A percentile compares a stretch with the other conserved stretches of the same genome.
Evolutionary conservation across 1,140 invertebrate species (phyloP).

Genomic region (Chelonus insularis): DNA sequence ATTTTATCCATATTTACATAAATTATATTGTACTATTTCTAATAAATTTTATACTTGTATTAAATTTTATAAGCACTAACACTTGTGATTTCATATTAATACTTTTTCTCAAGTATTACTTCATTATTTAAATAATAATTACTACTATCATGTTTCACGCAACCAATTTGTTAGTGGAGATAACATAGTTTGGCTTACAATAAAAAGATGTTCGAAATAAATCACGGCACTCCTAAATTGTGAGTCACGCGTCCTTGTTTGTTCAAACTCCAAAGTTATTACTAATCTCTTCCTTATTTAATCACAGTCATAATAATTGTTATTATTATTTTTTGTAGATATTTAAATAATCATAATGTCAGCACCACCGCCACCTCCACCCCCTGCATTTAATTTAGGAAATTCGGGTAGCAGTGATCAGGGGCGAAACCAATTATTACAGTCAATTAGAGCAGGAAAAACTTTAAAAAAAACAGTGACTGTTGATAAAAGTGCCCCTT

Average conservation of each 20-base stretch:
- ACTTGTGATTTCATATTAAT: no score
- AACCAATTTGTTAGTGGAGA: slow-evolving; percentile 11
- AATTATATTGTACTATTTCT: no score
- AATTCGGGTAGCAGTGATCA: slow-evolving; percentile 59
- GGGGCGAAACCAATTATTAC: slow-evolving; percentile 70
- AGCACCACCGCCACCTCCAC: slow-evolving; percentile 66
- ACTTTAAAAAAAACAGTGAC: slow-evolving; percentile 84
- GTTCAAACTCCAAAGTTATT: not conserved
- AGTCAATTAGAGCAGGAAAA: slow-evolving; percentile 81
- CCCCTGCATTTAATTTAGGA: slow-evolving; percentile 54
- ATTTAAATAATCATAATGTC: slow-evolving; percentile 52
- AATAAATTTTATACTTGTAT: no score
- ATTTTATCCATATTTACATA: not conserved
- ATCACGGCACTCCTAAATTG: slow-evolving; percentile 23
- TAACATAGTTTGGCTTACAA: not conserved
- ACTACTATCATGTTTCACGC: slow-evolving; percentile 9
- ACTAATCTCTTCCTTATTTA: not conserved
- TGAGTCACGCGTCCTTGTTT: slow-evolving; percentile 21
- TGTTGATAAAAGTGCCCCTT: slow-evolving; percentile 84
- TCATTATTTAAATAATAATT: not conserved
- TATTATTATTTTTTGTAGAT: not conserved
- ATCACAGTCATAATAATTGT: not conserved
- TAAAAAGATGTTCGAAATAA: slow-evolving; percentile 17
- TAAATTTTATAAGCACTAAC: no score
- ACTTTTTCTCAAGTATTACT: no score